Conservation (phyloP, 2,797 vertebrate genomes). For the Dryobates pubescens region DNA sequence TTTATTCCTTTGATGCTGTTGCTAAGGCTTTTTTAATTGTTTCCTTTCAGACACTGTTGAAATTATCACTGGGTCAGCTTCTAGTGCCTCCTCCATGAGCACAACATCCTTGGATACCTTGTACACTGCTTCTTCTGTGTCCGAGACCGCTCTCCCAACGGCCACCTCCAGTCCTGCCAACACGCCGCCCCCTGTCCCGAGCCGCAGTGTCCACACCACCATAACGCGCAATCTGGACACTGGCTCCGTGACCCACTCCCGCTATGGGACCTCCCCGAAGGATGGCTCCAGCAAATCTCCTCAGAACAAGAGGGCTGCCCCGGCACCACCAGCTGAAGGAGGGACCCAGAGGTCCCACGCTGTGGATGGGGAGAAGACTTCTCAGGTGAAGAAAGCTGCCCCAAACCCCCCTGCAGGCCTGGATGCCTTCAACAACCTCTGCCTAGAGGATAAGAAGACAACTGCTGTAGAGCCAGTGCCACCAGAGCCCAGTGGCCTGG, state of each 20-base stretch:
- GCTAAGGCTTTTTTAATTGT: conserved; percentile 66
- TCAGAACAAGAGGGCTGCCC: conserved; percentile 62
- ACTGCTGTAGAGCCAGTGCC: not conserved
- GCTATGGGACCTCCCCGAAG: conserved; percentile 76
- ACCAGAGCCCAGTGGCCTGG: conserved; percentile 15
- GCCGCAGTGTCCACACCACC: conserved; percentile 79
- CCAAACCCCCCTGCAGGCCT: conserved; percentile 49
- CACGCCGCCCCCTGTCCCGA: conserved; percentile 92
- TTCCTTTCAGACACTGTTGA: conserved; percentile 64
- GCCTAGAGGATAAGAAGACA: conserved; percentile 68
- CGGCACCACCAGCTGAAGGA: conserved; percentile 24
- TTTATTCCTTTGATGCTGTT: conserved; percentile 58
- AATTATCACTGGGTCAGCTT: conserved; percentile 74
- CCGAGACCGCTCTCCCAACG: conserved; percentile 81
- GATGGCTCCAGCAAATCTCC: conserved; percentile 64
- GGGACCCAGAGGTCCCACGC: conserved; percentile 34
- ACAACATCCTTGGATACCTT: conserved; percentile 88
- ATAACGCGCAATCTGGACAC: conserved; percentile 72
- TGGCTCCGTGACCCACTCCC: conserved; percentile 21
- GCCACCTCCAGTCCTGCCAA: conserved; percentile 84
- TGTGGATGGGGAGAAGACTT: conserved; percentile 46
- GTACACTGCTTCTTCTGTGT: conserved; percentile 85
- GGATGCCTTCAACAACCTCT: conserved; percentile 73
- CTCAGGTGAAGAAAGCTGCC: conserved; percentile 55
- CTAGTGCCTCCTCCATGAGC: conserved; percentile 86